A percentile compares a stretch with the other conserved stretches of the same genome.
phyloP scores from a whole-genome alignment of 2,797 vertebrate genomes.

The Ceyx erithaca region DNA sequence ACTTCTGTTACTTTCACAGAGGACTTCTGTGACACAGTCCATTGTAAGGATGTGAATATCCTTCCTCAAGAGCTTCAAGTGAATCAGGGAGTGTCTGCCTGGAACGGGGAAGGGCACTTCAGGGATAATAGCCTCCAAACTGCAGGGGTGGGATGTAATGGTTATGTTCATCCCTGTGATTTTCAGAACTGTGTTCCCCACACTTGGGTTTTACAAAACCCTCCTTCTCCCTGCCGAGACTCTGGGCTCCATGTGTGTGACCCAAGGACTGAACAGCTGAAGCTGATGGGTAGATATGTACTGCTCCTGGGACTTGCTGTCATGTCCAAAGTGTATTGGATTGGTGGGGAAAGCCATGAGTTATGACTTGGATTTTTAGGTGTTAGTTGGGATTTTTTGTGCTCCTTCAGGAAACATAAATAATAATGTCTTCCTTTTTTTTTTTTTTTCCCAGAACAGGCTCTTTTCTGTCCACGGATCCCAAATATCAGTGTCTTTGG shows the following conservation, averaged over 20 bases:
- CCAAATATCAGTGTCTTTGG: not conserved
- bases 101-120: not conserved
- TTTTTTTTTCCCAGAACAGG: not conserved
- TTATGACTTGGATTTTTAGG: not conserved
- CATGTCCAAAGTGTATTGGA: not conserved
- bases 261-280: not conserved
- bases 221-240: not conserved
- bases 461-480: not conserved
- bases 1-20: constrained; percentile 55
- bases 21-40: constrained; percentile 28
- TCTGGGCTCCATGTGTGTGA: not conserved
- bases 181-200: not conserved
- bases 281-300: not conserved
- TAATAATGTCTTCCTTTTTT: not conserved
- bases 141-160: rapidly evolving
- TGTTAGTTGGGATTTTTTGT: not conserved
- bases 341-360: not conserved
- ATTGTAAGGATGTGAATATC: constrained; percentile 37
- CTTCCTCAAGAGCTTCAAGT: constrained; percentile 18
- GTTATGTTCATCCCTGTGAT: not conserved
- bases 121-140: not conserved
- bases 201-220: not conserved
- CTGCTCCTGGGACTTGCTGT: not conserved
- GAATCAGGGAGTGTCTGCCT: not conserved
- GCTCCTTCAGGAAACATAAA: not conserved